phyloP scores from a whole-genome alignment of 2,113 vertebrate species.

The Grammomys surdaster region DNA sequence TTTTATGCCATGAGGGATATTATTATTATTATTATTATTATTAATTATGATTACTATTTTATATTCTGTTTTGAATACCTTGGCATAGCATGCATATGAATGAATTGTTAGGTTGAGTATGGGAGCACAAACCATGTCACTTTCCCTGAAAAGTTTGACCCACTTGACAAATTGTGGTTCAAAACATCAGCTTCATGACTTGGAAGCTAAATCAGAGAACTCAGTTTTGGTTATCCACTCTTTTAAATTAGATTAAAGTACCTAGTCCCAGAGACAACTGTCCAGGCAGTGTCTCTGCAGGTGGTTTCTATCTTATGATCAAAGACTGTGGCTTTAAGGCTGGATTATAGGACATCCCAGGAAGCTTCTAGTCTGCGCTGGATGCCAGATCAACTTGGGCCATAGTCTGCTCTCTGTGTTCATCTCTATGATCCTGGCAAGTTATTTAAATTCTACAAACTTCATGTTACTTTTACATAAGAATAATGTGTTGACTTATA shows the following conservation, averaged over 20 bases:
- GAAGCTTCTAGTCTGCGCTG: not conserved
- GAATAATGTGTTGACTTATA: not conserved
- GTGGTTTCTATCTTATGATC: not conserved
- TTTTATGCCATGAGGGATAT: not conserved
- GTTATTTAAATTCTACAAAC: not conserved
- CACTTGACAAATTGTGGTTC: not conserved
- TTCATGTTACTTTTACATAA: not conserved
- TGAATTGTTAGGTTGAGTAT: not conserved
- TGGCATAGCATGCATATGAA: not conserved
- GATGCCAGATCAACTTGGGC: not conserved
- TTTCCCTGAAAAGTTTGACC: not conserved
- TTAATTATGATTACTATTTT: not conserved
- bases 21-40: not conserved
- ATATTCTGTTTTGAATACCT: not conserved
- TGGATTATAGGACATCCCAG: not conserved
- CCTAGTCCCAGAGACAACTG: not conserved
- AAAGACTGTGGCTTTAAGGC: not conserved
- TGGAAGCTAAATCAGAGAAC: not conserved
- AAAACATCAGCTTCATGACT: not conserved
- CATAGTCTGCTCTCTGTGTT: not conserved
- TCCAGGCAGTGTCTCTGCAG: not conserved
- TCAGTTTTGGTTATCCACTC: not conserved
- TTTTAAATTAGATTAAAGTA: not conserved
- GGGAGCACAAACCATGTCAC: not conserved
- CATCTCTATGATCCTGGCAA: not conserved